Evolutionary conservation across 1,140 invertebrate genomes (phyloP).

Genomic region (Phocides pigmalion): DNA sequence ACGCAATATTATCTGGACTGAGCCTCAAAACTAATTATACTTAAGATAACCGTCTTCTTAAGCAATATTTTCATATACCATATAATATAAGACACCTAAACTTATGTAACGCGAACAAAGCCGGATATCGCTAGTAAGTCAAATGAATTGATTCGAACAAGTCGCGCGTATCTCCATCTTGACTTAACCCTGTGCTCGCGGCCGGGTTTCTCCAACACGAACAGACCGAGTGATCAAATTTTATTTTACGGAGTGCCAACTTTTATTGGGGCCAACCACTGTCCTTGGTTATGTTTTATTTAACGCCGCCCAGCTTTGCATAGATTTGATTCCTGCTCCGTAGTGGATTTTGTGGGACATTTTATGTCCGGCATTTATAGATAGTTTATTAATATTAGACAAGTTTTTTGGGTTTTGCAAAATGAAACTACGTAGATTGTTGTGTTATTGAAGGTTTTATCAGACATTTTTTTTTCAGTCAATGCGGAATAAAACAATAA

Average conservation of each 20-base stretch:
- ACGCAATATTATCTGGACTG: too few species aligned
- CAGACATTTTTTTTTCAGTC: too few species aligned
- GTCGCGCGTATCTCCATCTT: conserved; percentile 29
- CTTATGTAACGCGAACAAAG: too few species aligned
- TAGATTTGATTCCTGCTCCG: conserved; percentile 48
- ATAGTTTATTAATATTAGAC: background rate
- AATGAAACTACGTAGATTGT: background rate
- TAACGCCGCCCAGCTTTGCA: conserved; percentile 62
- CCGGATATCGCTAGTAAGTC: conserved; percentile 4
- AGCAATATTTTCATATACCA: too few species aligned
- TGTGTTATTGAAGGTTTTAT: too few species aligned
- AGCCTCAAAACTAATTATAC: too few species aligned
- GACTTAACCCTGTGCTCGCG: conserved; percentile 54
- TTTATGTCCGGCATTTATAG: conserved; percentile 16
- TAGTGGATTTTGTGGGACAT: conserved; percentile 24
- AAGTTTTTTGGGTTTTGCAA: background rate
- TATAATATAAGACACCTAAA: too few species aligned
- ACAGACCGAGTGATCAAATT: conserved; percentile 58
- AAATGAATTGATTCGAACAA: conserved; percentile 31
- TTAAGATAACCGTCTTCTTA: too few species aligned
- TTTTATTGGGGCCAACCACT: conserved; percentile 63
- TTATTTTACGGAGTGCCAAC: conserved; percentile 70
- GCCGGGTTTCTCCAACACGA: conserved; percentile 60
- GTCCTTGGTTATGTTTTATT: conserved; percentile 71
- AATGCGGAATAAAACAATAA: too few species aligned